These are phyloP conservation scores for Strix aluco DNA, from an alignment of 2,113 vertebrate species.

Conservation along the genomic window DNA sequence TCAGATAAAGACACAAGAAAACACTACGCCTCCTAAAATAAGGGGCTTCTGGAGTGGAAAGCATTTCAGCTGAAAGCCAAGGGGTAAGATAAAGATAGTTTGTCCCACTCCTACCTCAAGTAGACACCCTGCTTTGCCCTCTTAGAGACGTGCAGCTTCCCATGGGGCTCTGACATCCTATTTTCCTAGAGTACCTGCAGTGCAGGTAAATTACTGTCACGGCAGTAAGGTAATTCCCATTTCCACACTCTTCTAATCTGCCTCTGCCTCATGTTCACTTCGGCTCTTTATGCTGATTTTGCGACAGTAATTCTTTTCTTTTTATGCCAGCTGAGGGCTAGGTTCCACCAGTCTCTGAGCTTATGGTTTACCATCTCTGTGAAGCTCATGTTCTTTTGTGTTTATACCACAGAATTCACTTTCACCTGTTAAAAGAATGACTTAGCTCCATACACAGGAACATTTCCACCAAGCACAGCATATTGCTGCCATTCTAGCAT, in stretches of 20 bases:
- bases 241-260: not conserved
- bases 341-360: not conserved
- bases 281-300: not conserved
- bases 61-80: not conserved
- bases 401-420: not conserved
- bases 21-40: not conserved
- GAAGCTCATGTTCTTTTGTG: not conserved
- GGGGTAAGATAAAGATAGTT: not conserved
- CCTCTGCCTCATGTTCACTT: not conserved
- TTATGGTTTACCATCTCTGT: not conserved
- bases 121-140: not conserved
- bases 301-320: not conserved
- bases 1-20: not conserved
- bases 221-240: not conserved
- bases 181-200: not conserved
- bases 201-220: conserved; percentile 8
- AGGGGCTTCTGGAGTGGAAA: not conserved
- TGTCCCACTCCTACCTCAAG: not conserved
- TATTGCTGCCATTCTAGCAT: not conserved
- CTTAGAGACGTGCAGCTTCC: not conserved
- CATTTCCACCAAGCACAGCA: not conserved
- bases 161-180: not conserved
- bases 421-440: not conserved
- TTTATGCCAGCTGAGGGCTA: not conserved
- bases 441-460: not conserved